These are phyloP conservation scores for Rhodeus uyekii DNA, from an alignment of 2,797 vertebrate species.

Conservation along the genomic window DNA sequence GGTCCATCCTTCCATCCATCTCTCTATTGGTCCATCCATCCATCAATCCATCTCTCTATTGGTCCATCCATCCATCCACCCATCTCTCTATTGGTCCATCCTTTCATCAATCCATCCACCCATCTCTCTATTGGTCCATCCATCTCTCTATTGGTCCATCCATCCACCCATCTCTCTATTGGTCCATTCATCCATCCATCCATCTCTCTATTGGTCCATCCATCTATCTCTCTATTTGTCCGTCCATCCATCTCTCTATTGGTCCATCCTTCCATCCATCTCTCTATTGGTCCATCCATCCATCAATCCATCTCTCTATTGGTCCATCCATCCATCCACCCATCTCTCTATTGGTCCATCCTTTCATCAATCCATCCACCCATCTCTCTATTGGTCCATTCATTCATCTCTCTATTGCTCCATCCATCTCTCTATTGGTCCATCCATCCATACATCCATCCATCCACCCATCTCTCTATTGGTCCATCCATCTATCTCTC, in stretches of 20 bases:
- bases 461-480: background rate
- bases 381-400: fast-evolving
- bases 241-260: fast-evolving
- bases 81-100: fast-evolving
- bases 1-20: fast-evolving
- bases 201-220: too few relatives aligned
- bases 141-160: fast-evolving
- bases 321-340: fast-evolving
- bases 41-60: too few relatives aligned
- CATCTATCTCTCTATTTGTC: fast-evolving
- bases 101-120: fast-evolving
- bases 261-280: too few relatives aligned
- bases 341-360: fast-evolving
- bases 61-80: too few relatives aligned
- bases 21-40: fast-evolving
- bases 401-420: too few relatives aligned
- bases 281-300: fast-evolving
- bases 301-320: fast-evolving
- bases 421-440: too few relatives aligned
- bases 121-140: too few relatives aligned
- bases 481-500: too few relatives aligned
- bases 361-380: fast-evolving
- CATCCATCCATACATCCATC: background rate
- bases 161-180: fast-evolving
- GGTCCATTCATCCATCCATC: too few relatives aligned